These are phyloP conservation scores for Catostomus latipinnis DNA, from an alignment of 2,797 vertebrate species.

Conservation along the genomic window DNA sequence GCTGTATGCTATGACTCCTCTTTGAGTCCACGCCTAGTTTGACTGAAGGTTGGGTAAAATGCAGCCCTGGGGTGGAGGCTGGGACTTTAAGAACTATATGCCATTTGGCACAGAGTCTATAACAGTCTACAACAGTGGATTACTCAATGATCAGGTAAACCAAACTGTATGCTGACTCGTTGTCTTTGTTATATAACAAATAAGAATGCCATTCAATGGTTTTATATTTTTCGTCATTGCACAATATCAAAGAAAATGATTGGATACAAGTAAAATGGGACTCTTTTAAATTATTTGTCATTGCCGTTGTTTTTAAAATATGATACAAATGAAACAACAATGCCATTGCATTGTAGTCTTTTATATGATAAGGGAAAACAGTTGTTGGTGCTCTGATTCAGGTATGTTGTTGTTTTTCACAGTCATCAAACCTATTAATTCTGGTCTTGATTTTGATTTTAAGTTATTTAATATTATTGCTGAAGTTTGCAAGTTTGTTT, in stretches of 20 bases:
- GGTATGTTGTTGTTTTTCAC: neutral
- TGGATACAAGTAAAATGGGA: too few relatives aligned
- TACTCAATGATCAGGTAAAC: slow-evolving; percentile 27
- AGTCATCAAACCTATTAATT: too few relatives aligned
- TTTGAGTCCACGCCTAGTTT: slow-evolving; percentile 38
- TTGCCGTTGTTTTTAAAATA: too few relatives aligned
- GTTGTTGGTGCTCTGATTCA: neutral
- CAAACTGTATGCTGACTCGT: neutral
- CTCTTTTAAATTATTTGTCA: too few relatives aligned
- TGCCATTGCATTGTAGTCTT: too few relatives aligned
- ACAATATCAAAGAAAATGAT: too few relatives aligned
- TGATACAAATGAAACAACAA: too few relatives aligned
- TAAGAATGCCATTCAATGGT: neutral
- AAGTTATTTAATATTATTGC: neutral
- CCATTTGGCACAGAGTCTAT: neutral
- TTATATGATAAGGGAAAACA: neutral
- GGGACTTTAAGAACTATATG: neutral
- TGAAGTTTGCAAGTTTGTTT: neutral
- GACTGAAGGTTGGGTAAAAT: slow-evolving; percentile 1
- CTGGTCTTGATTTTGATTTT: neutral
- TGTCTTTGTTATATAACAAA: neutral
- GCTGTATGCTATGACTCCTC: slow-evolving; percentile 9
- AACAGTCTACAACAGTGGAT: slow-evolving; percentile 9
- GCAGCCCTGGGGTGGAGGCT: slow-evolving; percentile 16
- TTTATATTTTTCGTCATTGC: neutral